phyloP scores from a whole-genome alignment of 1,140 invertebrate genomes.

The Procambarus clarkii region DNA sequence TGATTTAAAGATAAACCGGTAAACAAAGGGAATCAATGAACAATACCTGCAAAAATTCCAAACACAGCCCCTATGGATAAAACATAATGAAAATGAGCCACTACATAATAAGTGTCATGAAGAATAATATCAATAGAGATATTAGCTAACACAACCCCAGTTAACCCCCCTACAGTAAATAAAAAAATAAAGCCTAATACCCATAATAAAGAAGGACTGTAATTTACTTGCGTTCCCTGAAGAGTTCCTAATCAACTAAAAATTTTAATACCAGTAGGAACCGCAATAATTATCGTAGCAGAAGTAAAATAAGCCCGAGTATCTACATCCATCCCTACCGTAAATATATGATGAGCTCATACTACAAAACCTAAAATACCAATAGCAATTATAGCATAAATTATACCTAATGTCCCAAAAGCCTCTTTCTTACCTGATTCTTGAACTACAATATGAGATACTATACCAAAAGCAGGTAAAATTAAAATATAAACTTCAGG shows the following conservation, averaged over 20 bases:
- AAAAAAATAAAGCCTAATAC: constrained; percentile 85
- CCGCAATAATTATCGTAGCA: constrained; percentile 83
- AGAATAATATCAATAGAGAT: constrained; percentile 84
- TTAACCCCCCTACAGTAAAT: constrained; percentile 78
- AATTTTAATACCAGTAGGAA: constrained; percentile 81
- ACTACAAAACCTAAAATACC: too few species aligned
- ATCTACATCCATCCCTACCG: constrained; percentile 84
- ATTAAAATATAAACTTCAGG: too few species aligned
- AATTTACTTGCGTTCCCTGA: constrained; percentile 77
- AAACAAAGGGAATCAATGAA: constrained; percentile 73
- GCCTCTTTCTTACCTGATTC: too few species aligned
- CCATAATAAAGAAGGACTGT: constrained; percentile 80
- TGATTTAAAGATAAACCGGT: too few species aligned
- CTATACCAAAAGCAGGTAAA: too few species aligned
- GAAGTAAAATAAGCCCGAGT: constrained; percentile 85
- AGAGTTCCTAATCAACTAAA: constrained; percentile 78
- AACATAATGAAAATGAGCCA: constrained; percentile 84
- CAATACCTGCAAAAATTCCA: constrained; percentile 75
- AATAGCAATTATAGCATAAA: too few species aligned
- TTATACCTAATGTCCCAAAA: too few species aligned
- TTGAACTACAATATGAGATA: too few species aligned
- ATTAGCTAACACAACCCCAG: constrained; percentile 81
- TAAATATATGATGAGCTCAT: constrained; percentile 83
- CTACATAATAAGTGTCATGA: constrained; percentile 87
- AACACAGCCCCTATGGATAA: constrained; percentile 76